Evolutionary conservation across 2,797 vertebrate genomes (phyloP).

Genomic region (Centropyge bicolor): DNA sequence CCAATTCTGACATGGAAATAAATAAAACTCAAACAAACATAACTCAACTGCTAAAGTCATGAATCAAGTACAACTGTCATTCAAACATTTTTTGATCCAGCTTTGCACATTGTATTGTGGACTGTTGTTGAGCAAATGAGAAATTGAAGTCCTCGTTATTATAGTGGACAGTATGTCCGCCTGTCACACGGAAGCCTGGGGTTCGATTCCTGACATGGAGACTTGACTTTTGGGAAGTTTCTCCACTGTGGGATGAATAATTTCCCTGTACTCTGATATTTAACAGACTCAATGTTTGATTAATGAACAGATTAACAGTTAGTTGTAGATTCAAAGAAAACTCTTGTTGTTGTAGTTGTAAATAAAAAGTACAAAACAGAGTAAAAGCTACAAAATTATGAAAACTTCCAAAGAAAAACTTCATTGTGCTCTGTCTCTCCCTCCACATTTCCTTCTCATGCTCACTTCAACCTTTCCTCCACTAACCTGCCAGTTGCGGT

Average conservation of each 20-base stretch:
- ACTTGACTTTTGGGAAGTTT: too few species aligned
- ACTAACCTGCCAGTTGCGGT: constrained; percentile 46
- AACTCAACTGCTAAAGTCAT: background rate
- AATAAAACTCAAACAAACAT: background rate
- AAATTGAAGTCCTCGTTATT: background rate
- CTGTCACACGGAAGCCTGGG: too few species aligned
- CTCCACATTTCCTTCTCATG: background rate
- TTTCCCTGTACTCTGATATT: background rate
- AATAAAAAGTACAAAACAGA: background rate
- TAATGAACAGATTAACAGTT: background rate
- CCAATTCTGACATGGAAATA: constrained; percentile 7
- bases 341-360: background rate
- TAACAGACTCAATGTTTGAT: background rate
- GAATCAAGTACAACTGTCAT: background rate
- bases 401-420: background rate
- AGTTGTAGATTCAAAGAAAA: background rate
- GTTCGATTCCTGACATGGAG: too few species aligned
- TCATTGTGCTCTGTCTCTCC: fast-evolving
- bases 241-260: too few species aligned
- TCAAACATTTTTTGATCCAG: background rate
- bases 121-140: background rate
- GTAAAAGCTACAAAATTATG: background rate
- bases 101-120: background rate
- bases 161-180: too few species aligned
- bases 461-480: constrained; percentile 54